Percentiles rank a stretch among this genome's conserved stretches.
These are phyloP conservation scores for Adrianichthys oophorus DNA, from an alignment of 2,797 vertebrate species.

Conservation along the genomic window DNA sequence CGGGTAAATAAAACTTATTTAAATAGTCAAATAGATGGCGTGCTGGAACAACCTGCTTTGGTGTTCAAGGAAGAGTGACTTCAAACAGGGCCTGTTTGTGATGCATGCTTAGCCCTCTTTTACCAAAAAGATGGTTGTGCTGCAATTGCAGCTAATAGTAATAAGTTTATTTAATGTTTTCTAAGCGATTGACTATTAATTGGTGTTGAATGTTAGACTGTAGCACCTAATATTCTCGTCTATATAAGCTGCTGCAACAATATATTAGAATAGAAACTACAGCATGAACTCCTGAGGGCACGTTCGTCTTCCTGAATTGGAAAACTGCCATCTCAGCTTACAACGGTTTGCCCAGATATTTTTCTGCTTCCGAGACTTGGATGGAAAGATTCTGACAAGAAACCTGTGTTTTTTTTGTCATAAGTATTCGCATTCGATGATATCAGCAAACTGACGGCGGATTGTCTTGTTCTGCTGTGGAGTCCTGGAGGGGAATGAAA, in stretches of 20 bases:
- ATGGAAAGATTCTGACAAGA: conserved; percentile 47
- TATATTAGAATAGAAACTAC: conserved; percentile 41
- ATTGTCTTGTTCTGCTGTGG: conserved; percentile 7
- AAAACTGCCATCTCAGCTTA: conserved; percentile 50
- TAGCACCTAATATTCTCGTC: conserved; percentile 23
- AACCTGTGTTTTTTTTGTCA: conserved; percentile 35
- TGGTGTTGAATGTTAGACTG: conserved; percentile 24
- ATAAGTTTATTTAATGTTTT: conserved; percentile 13
- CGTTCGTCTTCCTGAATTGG: conserved; percentile 45
- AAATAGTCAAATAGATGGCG: conserved; percentile 63
- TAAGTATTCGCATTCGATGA: conserved; percentile 51
- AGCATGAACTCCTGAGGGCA: conserved; percentile 36
- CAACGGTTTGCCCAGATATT: conserved; percentile 58
- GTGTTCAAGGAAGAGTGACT: conserved; percentile 24
- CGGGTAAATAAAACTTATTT: conserved; percentile 73
- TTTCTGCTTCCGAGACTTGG: conserved; percentile 41
- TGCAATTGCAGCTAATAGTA: conserved; percentile 3
- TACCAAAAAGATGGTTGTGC: no score
- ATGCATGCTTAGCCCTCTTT: neutral
- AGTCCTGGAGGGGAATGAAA: conserved; percentile 24
- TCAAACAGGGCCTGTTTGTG: conserved; percentile 14
- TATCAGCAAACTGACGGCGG: conserved; percentile 18
- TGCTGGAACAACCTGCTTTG: conserved; percentile 34
- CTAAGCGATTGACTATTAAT: conserved; percentile 21
- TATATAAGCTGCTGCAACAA: conserved; percentile 45